Percentiles rank a stretch among this genome's conserved stretches.
phyloP scores from a whole-genome alignment of 2,113 vertebrate species.

The Oreochromis niloticus region DNA sequence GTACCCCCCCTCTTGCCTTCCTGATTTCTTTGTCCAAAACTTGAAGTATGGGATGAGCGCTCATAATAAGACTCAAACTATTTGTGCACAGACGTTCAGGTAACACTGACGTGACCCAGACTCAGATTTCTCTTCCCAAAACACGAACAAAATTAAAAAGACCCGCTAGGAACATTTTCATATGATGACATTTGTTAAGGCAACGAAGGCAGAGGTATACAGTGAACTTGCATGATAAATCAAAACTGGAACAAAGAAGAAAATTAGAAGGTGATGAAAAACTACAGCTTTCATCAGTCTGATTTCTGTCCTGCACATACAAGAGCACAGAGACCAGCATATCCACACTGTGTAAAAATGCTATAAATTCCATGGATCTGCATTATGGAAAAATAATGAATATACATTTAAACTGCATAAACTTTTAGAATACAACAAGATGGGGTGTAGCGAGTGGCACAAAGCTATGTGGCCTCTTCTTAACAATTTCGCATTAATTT shows the following conservation, averaged over 20 bases:
- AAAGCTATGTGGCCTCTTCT: neutral
- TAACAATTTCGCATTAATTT: neutral
- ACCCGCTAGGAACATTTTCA: neutral
- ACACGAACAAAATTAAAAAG: neutral
- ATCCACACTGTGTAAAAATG: conserved; percentile 25
- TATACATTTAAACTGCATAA: conserved; percentile 8
- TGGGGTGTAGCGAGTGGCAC: neutral
- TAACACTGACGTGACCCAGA: neutral
- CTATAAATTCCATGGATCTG: neutral
- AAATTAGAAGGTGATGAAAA: neutral
- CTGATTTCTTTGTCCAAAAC: conserved; percentile 10
- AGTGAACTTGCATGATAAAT: neutral
- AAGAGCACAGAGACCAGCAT: neutral
- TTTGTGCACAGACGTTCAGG: neutral
- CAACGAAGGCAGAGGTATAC: neutral
- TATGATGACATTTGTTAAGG: neutral
- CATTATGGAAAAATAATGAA: conserved; percentile 18
- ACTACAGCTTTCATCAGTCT: neutral
- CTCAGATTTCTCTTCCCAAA: neutral
- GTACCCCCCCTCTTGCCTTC: neutral
- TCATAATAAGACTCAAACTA: neutral
- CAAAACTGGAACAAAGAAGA: neutral
- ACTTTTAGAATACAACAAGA: neutral
- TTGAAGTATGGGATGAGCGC: neutral
- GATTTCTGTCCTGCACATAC: neutral